Evolutionary conservation across 2,797 vertebrate genomes (phyloP).

Genomic region (Sebastes goodei): DNA sequence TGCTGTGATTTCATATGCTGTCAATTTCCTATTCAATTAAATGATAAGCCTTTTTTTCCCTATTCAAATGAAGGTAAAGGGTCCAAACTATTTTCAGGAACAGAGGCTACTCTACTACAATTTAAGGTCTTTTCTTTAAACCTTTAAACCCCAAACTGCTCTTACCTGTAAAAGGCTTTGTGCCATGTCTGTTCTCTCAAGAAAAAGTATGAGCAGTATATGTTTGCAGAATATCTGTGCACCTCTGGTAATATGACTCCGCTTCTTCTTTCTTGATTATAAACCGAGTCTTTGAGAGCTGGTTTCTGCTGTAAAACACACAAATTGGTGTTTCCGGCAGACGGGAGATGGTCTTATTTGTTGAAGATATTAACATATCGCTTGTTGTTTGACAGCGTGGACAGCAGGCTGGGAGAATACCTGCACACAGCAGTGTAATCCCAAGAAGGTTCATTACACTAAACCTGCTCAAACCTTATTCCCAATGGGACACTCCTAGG

Average conservation of each 20-base stretch:
- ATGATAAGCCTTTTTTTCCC: slow-evolving; percentile 75
- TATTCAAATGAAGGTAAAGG: slow-evolving; percentile 57
- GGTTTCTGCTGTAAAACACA: slow-evolving; percentile 38
- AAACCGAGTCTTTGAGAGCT: slow-evolving; percentile 11
- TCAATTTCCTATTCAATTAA: slow-evolving; percentile 80
- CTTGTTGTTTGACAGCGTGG: slow-evolving; percentile 57
- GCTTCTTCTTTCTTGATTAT: slow-evolving; percentile 16
- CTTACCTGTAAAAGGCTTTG: background rate
- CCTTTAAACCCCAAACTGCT: slow-evolving; percentile 26
- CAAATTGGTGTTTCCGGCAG: slow-evolving; percentile 56
- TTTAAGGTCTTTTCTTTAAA: slow-evolving; percentile 53
- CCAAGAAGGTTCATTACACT: slow-evolving; percentile 70
- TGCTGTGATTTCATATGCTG: slow-evolving; percentile 65
- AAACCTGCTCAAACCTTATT: slow-evolving; percentile 56
- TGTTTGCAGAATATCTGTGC: slow-evolving; percentile 5
- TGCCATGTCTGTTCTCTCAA: background rate
- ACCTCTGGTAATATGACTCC: slow-evolving; percentile 11
- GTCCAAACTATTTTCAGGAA: slow-evolving; percentile 58
- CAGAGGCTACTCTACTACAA: slow-evolving; percentile 48
- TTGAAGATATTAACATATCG: slow-evolving; percentile 62
- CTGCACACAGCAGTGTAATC: slow-evolving; percentile 58
- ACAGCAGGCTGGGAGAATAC: slow-evolving; percentile 48
- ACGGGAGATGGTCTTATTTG: slow-evolving; percentile 48
- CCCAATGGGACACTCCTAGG: slow-evolving; percentile 22
- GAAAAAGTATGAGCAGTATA: slow-evolving; percentile 15